A percentile compares a stretch with the other conserved stretches of the same genome.
phyloP scores from a whole-genome alignment of 2,888 invertebrate genomes.

The Brachynemurus nebulosus region DNA sequence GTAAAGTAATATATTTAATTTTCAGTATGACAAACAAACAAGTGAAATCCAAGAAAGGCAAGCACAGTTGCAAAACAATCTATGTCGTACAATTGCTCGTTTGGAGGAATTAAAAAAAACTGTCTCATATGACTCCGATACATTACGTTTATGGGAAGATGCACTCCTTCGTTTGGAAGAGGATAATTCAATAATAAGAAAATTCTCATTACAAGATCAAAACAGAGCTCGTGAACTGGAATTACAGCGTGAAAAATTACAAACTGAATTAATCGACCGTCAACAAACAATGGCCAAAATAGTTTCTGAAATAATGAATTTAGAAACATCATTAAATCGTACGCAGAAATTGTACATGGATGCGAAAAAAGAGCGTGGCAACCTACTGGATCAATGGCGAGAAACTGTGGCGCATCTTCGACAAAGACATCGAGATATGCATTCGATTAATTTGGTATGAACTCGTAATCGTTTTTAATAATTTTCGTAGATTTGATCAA shows the following conservation, averaged over 20 bases:
- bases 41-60: conserved; percentile 35
- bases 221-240: conserved; percentile 49
- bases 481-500: no score
- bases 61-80: conserved; percentile 32
- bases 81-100: conserved; percentile 37
- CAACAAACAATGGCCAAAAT: conserved; percentile 32
- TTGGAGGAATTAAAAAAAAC: conserved; percentile 49
- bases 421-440: conserved; percentile 53
- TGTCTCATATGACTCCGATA: conserved; percentile 53
- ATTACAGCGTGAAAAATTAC: conserved; percentile 36
- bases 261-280: conserved; percentile 33
- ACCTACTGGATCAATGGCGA: conserved; percentile 59
- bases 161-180: conserved; percentile 52
- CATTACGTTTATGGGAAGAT: conserved; percentile 56
- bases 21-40: conserved; percentile 34
- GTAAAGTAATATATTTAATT: not conserved
- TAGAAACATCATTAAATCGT: conserved; percentile 39
- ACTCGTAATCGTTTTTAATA: not conserved
- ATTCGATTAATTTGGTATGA: conserved; percentile 24
- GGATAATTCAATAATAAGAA: conserved; percentile 54
- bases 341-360: conserved; percentile 33
- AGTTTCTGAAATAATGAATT: conserved; percentile 37
- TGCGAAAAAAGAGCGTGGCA: conserved; percentile 34
- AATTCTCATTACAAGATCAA: conserved; percentile 56
- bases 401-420: conserved; percentile 52